Conservation (phyloP, 2,113 vertebrate genomes). For the Daphoenositta chrysoptera region DNA sequence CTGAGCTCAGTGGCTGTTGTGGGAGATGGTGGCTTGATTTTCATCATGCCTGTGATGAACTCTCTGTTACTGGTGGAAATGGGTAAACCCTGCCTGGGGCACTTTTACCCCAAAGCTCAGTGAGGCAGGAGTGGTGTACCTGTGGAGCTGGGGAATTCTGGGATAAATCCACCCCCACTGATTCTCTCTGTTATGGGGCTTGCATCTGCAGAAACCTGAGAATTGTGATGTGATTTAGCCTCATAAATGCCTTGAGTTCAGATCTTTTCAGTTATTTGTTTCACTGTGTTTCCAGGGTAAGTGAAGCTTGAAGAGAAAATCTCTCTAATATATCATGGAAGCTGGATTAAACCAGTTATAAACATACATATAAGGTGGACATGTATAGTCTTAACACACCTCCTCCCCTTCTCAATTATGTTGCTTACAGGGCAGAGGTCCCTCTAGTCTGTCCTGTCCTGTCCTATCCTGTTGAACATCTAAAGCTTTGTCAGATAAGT, state of each 20-base stretch:
- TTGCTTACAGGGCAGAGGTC: not conserved
- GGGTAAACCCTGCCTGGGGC: not conserved
- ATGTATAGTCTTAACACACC: not conserved
- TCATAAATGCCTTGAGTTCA: not conserved
- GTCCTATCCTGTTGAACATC: not conserved
- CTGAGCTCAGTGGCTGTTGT: not conserved
- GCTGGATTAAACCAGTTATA: not conserved
- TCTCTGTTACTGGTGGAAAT: not conserved
- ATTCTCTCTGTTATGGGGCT: not conserved
- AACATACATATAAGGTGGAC: not conserved
- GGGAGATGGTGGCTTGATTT: not conserved
- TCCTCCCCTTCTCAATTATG: not conserved
- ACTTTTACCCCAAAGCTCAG: not conserved
- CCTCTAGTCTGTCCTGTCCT: not conserved
- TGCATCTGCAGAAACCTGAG: not conserved
- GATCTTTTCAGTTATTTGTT: not conserved
- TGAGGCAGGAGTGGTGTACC: not conserved
- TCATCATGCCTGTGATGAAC: not conserved
- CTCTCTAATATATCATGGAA: not conserved
- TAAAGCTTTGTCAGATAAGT: not conserved
- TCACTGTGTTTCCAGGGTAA: not conserved
- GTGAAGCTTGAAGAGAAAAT: not conserved
- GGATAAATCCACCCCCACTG: not conserved
- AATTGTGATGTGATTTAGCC: not conserved
- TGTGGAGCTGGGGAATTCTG: accelerated